phyloP scores from a whole-genome alignment of 2,113 vertebrate species.

The Crotalus helleri region DNA sequence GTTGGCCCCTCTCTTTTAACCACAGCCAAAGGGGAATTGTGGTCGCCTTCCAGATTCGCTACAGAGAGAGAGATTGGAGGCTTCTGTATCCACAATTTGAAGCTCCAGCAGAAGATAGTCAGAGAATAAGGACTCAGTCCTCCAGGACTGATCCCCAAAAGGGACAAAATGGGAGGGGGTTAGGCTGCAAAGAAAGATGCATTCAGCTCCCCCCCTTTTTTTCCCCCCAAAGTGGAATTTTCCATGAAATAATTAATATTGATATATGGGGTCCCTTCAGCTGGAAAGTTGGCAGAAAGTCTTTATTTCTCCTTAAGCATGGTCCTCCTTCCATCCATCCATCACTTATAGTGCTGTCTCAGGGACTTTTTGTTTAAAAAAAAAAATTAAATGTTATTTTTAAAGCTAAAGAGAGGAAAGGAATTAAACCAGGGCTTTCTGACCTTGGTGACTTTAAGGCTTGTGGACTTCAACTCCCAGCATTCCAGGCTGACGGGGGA shows the following conservation, averaged over 20 bases:
- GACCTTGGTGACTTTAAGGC: neutral
- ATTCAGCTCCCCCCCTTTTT: conserved; percentile 31
- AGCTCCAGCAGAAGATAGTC: neutral
- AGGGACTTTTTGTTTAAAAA: neutral
- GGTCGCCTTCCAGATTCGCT: neutral
- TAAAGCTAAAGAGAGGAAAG: neutral
- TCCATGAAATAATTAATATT: conserved; percentile 67
- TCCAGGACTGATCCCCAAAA: neutral
- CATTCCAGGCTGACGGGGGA: neutral
- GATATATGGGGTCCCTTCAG: conserved; percentile 55
- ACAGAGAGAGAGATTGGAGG: neutral
- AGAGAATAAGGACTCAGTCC: too few relatives aligned
- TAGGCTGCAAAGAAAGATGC: conserved; percentile 35
- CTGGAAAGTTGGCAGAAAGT: conserved; percentile 57
- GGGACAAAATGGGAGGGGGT: neutral
- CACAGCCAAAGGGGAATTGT: neutral
- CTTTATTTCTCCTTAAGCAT: neutral
- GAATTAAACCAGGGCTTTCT: neutral
- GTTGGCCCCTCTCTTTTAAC: neutral
- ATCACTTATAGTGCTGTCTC: neutral
- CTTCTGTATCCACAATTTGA: neutral
- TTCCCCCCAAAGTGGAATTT: conserved; percentile 22
- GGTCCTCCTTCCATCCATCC: neutral
- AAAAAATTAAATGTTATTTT: neutral
- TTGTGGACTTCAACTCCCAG: neutral